Evolutionary conservation across 2,797 vertebrate species (phyloP).

Genomic region (Alfaro cultratus): DNA sequence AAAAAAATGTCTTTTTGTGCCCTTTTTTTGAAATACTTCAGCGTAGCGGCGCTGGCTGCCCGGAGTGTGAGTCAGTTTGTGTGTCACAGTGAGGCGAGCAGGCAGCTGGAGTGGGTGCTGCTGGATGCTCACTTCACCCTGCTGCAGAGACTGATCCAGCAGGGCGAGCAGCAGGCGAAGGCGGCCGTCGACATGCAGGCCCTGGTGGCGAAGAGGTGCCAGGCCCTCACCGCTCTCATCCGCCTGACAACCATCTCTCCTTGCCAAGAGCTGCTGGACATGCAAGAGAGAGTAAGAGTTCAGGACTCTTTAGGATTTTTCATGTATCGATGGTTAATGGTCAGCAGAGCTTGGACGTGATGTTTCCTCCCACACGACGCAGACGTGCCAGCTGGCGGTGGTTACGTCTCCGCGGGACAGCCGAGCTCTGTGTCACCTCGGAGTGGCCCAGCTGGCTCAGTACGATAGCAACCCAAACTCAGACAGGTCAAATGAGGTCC

Average conservation of each 20-base stretch:
- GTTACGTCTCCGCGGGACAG: slow-evolving; percentile 62
- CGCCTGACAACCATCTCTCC: slow-evolving; percentile 61
- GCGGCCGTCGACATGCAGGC: slow-evolving; percentile 32
- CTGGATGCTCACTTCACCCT: slow-evolving; percentile 76
- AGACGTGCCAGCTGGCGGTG: slow-evolving; percentile 75
- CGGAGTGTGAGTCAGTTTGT: slow-evolving; percentile 75
- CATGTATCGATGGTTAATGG: background rate
- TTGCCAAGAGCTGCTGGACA: slow-evolving; percentile 66
- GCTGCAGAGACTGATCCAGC: slow-evolving; percentile 73
- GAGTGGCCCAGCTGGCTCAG: slow-evolving; percentile 73
- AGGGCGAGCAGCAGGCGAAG: slow-evolving; percentile 26
- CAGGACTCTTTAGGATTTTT: background rate
- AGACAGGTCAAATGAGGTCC: slow-evolving; percentile 37
- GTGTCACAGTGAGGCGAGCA: slow-evolving; percentile 60
- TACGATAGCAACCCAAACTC: slow-evolving; percentile 65
- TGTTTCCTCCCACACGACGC: slow-evolving; percentile 1
- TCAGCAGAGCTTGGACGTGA: background rate
- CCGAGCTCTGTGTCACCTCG: slow-evolving; percentile 69
- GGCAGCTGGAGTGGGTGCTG: slow-evolving; percentile 80
- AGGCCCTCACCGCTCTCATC: slow-evolving; percentile 57
- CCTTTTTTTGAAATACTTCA: slow-evolving; percentile 48
- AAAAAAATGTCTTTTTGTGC: slow-evolving; percentile 13
- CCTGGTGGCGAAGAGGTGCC: slow-evolving; percentile 67
- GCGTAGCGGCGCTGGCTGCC: slow-evolving; percentile 69
- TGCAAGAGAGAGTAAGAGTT: slow-evolving; percentile 67